phyloP scores from a whole-genome alignment of 1,140 invertebrate genomes.

The Drosophila lacteicornis region DNA sequence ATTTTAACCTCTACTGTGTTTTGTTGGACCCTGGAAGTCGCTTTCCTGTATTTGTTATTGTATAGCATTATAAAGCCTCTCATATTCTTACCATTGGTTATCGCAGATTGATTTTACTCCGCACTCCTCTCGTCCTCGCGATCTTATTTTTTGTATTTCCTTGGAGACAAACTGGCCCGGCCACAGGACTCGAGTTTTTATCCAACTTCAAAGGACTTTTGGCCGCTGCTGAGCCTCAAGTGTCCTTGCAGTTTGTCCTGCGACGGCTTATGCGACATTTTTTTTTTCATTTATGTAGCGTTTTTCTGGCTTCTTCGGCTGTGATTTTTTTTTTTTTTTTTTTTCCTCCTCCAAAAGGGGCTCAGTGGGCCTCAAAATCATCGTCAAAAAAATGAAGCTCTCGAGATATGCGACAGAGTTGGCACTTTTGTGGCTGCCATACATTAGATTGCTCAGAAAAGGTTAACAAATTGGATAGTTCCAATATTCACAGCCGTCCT shows the following conservation, averaged over 20 bases:
- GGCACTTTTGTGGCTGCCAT: conserved; percentile 68
- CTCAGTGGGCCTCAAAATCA: conserved; percentile 41
- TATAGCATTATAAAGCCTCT: conserved; percentile 52
- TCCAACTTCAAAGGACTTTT: conserved; percentile 78
- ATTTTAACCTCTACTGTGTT: conserved; percentile 29
- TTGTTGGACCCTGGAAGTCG: conserved; percentile 43
- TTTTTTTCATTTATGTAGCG: conserved; percentile 70
- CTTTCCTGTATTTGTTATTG: conserved; percentile 47
- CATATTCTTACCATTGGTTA: conserved; percentile 43
- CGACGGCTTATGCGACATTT: conserved; percentile 70
- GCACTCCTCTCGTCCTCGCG: conserved; percentile 11
- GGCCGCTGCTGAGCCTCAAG: conserved; percentile 58
- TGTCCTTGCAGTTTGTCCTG: conserved; percentile 66
- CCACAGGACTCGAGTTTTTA: conserved; percentile 62
- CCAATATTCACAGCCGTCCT: too few relatives aligned
- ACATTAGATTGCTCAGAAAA: conserved; percentile 7
- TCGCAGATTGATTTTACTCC: conserved; percentile 75
- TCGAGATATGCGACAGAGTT: conserved; percentile 48
- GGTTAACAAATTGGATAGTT: conserved; percentile 21
- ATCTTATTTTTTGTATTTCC: conserved; percentile 77
- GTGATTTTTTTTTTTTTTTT: conserved; percentile 33
- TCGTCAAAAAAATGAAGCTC: conserved; percentile 2
- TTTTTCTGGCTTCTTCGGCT: conserved; percentile 69
- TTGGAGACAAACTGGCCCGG: conserved; percentile 75
- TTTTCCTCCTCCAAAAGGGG: conserved; percentile 16